A percentile compares a stretch with the other conserved stretches of the same genome.
Conservation (phyloP, 2,797 vertebrate species). For the Notamacropus eugenii region DNA sequence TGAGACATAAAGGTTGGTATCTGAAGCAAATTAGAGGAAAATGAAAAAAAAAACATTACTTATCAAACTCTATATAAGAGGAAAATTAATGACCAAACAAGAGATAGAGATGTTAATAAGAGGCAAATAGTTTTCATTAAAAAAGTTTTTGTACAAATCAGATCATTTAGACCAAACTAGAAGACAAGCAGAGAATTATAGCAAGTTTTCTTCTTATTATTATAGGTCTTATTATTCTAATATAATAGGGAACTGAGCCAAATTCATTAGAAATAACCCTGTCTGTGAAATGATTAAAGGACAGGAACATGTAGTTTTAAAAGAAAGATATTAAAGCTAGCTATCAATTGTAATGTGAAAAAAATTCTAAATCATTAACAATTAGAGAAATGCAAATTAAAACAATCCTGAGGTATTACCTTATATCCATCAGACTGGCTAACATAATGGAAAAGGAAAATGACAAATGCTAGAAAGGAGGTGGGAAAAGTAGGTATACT, state of each 20-base stretch:
- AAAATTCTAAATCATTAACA: not conserved
- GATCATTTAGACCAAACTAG: not conserved
- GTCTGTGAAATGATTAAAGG: not conserved
- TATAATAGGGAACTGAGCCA: too few relatives aligned
- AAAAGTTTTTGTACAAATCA: not conserved
- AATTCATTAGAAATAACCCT: too few relatives aligned
- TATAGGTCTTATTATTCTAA: not conserved
- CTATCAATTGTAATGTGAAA: not conserved
- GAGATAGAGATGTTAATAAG: not conserved
- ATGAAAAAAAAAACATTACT: not conserved
- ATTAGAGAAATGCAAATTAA: not conserved
- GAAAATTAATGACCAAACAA: not conserved
- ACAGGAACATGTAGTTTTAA: not conserved
- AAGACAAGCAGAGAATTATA: not conserved
- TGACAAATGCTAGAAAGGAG: not conserved
- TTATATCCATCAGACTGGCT: not conserved
- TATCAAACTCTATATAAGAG: not conserved
- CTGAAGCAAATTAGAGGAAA: not conserved
- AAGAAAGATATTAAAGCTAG: not conserved
- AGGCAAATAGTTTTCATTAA: not conserved
- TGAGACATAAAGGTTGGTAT: not conserved
- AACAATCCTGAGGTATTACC: not conserved
- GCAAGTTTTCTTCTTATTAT: not conserved
- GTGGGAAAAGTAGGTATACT: not conserved
- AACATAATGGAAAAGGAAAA: not conserved